Evolutionary conservation across 2,888 invertebrate species (phyloP).

Genomic region (Drosophila sordidula): DNA sequence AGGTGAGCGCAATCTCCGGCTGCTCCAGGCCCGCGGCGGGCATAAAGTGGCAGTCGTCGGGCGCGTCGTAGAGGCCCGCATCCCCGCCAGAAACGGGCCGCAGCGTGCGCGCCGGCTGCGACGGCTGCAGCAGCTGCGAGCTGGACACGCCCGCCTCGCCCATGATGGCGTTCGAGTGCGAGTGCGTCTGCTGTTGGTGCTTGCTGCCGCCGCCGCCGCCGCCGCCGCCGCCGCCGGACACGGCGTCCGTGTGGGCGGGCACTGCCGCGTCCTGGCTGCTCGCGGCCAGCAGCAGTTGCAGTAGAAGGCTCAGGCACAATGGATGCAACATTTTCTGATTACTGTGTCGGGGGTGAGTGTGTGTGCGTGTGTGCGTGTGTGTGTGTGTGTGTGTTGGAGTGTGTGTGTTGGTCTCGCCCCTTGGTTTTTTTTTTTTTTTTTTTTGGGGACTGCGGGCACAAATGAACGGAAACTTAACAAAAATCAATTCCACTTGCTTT

Average conservation of each 20-base stretch:
- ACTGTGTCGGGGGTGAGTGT: constrained; percentile 2
- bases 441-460: constrained; percentile 1
- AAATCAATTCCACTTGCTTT: constrained; percentile 72
- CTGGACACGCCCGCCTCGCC: constrained; percentile 81
- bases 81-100: constrained; percentile 59
- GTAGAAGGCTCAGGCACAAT: constrained; percentile 35
- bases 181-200: constrained; percentile 68
- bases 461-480: constrained; percentile 52
- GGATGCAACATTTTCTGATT: constrained; percentile 35
- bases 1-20: constrained; percentile 91
- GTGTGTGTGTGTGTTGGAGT: constrained; percentile 3
- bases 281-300: constrained; percentile 33
- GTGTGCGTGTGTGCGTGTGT: constrained; percentile 3
- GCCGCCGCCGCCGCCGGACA: constrained; percentile 34
- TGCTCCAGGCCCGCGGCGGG: constrained; percentile 80
- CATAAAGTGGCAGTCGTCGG: constrained; percentile 90
- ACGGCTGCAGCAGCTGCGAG: constrained; percentile 71
- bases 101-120: constrained; percentile 57
- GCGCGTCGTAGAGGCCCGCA: constrained; percentile 89
- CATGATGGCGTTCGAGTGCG: constrained; percentile 82
- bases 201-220: constrained; percentile 37
- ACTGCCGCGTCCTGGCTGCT: constrained; percentile 46
- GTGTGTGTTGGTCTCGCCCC: background rate
- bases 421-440: background rate
- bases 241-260: constrained; percentile 52